Evolutionary conservation across 2,113 vertebrate species (phyloP), one percentile per base, ranked within the genome.

Genomic region (Formicarius rufipectus): DNA sequence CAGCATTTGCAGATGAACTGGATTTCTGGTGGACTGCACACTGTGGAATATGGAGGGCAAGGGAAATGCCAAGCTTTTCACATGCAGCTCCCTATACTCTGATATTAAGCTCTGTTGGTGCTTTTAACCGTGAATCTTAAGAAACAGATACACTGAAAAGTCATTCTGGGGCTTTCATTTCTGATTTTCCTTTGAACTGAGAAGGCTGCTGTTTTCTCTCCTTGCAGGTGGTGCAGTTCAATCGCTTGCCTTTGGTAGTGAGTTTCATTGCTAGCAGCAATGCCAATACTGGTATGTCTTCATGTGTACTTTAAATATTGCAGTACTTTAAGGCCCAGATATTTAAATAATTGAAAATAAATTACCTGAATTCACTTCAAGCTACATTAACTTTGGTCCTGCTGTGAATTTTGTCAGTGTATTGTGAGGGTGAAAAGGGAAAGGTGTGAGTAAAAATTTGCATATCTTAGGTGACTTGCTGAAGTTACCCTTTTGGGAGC

Each of bases 201-300:
- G 45, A 21, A 24, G 42, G 47, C 39, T 39, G 8, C 56, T 47
- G 20, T n/a, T 74, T 35, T 87, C 52, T 87, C 24, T 91, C 64
- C 78, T 59, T 96, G 81, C 89, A 97, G 80, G 85, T 96, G 47
- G 94, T 99, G 94, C 99, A 99, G 84, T 99, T 99, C 95, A 99
- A 99, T 92, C 98, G 99, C 35, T 97, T 99, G 63, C 99, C 99
- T 44, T 97, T 99, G 98, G 99, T 99, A 71, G 99, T 99, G 90
- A 99, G 99, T 91, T 99, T 99, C 96, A 99, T 99, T 78, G 99
- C 99, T 39, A 99, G 99, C 97, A 99, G 99, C 97, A 99, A 56
- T 60, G 99, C 99, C 76, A 99, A 99, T 91, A 99, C 99, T 75
- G 99, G 99, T 99, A 96, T 44, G 92, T 89, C 87, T 91, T 71